Evolutionary conservation across 2,797 vertebrate species (phyloP).

Genomic region (Leucoraja ocellata): DNA sequence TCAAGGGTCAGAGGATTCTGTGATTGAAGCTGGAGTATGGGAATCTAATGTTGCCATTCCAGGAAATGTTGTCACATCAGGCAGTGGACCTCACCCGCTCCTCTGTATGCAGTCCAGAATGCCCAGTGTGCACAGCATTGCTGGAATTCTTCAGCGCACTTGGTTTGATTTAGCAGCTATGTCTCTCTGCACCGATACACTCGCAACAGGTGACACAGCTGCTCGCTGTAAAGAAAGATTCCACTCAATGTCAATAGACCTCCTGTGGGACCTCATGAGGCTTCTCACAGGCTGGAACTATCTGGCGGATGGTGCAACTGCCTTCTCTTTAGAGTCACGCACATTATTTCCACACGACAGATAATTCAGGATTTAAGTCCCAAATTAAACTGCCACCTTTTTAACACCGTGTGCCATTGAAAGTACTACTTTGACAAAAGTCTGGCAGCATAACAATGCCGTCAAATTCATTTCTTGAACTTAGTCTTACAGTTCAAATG

Average conservation of each 20-base stretch:
- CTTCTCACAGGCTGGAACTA: neutral
- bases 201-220: neutral
- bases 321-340: neutral
- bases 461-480: neutral
- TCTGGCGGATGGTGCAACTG: neutral
- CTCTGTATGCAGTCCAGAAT: neutral
- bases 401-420: neutral
- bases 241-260: neutral
- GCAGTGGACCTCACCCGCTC: neutral
- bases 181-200: neutral
- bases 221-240: neutral
- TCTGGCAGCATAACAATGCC: neutral
- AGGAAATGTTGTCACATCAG: neutral
- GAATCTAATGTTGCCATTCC: neutral
- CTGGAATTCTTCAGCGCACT: neutral
- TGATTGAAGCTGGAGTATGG: no score
- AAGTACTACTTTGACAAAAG: neutral
- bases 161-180: neutral
- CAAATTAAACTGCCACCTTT: neutral
- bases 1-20: neutral
- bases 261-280: neutral
- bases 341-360: neutral
- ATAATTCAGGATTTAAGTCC: neutral
- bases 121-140: neutral
- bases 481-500: neutral